Conservation (phyloP, 2,888 invertebrate species). For the Macrosoma leucophasiata region DNA sequence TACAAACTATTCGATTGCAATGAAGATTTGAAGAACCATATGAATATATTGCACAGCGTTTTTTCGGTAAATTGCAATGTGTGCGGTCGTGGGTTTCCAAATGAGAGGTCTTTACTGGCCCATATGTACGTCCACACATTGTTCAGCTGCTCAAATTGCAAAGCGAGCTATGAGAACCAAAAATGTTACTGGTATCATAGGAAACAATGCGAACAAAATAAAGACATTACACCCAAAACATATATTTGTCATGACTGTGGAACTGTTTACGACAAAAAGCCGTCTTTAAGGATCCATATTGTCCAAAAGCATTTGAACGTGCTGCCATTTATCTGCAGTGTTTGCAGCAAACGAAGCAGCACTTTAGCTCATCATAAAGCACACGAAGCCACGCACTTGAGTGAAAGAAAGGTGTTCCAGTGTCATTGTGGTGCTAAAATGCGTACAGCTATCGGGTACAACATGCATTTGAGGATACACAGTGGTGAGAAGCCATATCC, state of each 20-base stretch:
- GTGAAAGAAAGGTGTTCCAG: constrained; percentile 37
- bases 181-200: constrained; percentile 50
- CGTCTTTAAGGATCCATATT: constrained; percentile 53
- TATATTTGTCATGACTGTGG: constrained; percentile 56
- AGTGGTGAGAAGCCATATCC: constrained; percentile 54
- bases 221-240: constrained; percentile 6
- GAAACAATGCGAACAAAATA: constrained; percentile 32
- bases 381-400: constrained; percentile 44
- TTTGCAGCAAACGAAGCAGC: constrained; percentile 55
- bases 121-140: constrained; percentile 48
- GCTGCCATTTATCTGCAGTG: constrained; percentile 46
- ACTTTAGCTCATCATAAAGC: constrained; percentile 48
- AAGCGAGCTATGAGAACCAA: constrained; percentile 44
- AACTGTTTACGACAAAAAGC: constrained; percentile 46
- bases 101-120: constrained; percentile 42
- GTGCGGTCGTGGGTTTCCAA: constrained; percentile 44
- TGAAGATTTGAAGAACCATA: constrained; percentile 30
- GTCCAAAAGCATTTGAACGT: constrained; percentile 57
- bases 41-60: constrained; percentile 29
- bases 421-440: constrained; percentile 55
- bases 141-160: constrained; percentile 47
- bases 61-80: constrained; percentile 34
- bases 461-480: constrained; percentile 53
- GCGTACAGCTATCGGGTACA: constrained; percentile 44
- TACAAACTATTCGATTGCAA: constrained; percentile 36